Percentiles rank a stretch among this genome's conserved stretches.
These are phyloP conservation scores for Calyptomena viridis DNA, from an alignment of 2,113 vertebrate species.

Conservation along the genomic window DNA sequence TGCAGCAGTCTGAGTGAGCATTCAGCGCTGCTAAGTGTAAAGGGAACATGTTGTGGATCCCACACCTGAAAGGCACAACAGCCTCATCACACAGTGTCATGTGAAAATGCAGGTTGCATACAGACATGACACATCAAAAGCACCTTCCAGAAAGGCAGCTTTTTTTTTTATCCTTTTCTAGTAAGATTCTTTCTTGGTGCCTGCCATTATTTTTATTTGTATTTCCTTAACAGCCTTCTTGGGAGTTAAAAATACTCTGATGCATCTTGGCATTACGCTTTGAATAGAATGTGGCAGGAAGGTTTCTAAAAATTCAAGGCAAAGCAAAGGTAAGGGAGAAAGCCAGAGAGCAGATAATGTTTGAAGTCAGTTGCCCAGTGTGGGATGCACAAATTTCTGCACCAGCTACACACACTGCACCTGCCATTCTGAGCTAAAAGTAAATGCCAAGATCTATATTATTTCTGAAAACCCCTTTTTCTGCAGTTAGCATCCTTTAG, in stretches of 20 bases:
- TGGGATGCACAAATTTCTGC: background rate
- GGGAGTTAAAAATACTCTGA: background rate
- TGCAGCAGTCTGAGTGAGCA: slow-evolving; percentile 94
- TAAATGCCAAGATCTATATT: background rate
- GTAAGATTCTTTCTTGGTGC: background rate
- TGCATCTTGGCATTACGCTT: background rate
- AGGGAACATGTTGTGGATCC: slow-evolving; percentile 95
- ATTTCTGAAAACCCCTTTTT: background rate
- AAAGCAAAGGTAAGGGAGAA: background rate
- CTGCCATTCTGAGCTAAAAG: background rate
- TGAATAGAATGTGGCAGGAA: slow-evolving; percentile 4
- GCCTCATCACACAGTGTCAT: background rate
- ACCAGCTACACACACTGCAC: background rate
- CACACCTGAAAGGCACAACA: slow-evolving; percentile 79
- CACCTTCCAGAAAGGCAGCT: background rate
- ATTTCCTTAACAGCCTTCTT: background rate
- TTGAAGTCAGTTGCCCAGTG: background rate
- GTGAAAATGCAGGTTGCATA: background rate
- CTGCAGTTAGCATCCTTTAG: background rate
- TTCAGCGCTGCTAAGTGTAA: slow-evolving; percentile 93
- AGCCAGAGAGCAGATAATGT: background rate
- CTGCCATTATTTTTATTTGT: background rate
- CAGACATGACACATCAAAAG: background rate
- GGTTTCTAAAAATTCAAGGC: background rate
- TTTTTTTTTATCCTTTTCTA: background rate